Percentiles rank a stretch among this genome's conserved stretches.
Evolutionary conservation across 2,113 vertebrate genomes (phyloP).

Genomic region (Egretta garzetta): DNA sequence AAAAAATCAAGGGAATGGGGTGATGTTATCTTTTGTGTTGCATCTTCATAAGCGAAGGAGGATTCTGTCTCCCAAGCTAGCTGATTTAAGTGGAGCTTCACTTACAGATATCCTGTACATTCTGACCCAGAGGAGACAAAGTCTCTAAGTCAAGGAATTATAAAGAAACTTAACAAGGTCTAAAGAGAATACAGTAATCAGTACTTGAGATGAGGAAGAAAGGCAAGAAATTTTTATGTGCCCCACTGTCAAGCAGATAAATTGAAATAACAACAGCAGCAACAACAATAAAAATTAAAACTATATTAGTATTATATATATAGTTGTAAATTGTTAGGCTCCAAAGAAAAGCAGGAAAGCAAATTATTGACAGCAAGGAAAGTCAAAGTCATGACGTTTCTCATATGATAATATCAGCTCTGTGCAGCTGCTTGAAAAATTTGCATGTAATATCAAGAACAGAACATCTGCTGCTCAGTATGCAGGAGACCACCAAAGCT

Average conservation of each 20-base stretch:
- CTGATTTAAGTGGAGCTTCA: background rate
- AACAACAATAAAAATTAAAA: background rate
- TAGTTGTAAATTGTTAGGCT: background rate
- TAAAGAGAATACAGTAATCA: background rate
- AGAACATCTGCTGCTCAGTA: slow-evolving; percentile 69
- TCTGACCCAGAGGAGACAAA: background rate
- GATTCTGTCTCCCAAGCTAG: background rate
- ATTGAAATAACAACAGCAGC: background rate
- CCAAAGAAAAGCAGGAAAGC: background rate
- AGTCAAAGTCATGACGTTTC: slow-evolving; percentile 22
- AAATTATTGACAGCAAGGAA: slow-evolving; percentile 6
- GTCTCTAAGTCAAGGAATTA: background rate
- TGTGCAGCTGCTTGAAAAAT: slow-evolving; percentile 52
- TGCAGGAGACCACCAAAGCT: slow-evolving; percentile 34
- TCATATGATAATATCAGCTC: slow-evolving; percentile 23
- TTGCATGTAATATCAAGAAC: slow-evolving; percentile 28
- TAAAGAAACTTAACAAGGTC: background rate
- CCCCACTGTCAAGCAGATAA: background rate
- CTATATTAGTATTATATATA: background rate
- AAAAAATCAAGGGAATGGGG: background rate
- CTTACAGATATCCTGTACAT: background rate
- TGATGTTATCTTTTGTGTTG: background rate
- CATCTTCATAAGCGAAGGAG: background rate
- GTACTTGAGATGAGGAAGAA: background rate
- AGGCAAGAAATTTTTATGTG: background rate